Conservation (phyloP, 2,888 invertebrate species). For the Euphydryas editha region DNA sequence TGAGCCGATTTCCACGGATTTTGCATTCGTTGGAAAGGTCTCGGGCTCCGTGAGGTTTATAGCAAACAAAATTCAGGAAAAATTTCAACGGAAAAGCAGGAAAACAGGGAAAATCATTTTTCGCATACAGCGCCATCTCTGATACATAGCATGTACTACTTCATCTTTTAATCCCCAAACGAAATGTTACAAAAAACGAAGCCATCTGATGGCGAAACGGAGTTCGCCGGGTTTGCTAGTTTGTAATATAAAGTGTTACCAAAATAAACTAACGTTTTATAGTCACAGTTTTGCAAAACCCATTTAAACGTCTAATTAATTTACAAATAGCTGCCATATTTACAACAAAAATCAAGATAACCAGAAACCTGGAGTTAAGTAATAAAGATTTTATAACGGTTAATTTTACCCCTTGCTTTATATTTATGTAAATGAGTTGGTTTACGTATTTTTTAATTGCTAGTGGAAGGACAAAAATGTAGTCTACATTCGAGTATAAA, state of each 20-base stretch:
- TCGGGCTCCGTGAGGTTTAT: too few species aligned
- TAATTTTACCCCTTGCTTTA: conserved; percentile 12
- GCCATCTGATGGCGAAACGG: too few species aligned
- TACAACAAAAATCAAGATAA: conserved; percentile 25
- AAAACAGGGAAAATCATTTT: too few species aligned
- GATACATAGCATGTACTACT: too few species aligned
- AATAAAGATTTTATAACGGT: conserved; percentile 18
- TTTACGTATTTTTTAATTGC: background rate
- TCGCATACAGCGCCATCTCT: too few species aligned
- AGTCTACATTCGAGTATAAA: background rate
- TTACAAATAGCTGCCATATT: conserved; percentile 13
- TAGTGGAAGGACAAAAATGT: background rate
- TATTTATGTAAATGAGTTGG: background rate
- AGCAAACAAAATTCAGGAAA: too few species aligned
- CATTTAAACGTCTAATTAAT: background rate
- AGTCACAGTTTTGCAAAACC: background rate
- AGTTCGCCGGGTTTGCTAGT: too few species aligned
- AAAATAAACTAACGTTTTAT: background rate
- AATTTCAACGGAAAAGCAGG: too few species aligned
- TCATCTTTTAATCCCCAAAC: too few species aligned
- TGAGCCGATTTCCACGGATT: too few species aligned
- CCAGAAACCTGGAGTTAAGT: conserved; percentile 10
- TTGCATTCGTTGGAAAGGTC: too few species aligned
- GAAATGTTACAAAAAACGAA: too few species aligned
- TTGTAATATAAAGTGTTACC: background rate